These are phyloP conservation scores for Cryptotis parvus DNA, from an alignment of 2,113 vertebrate species.

Conservation along the genomic window DNA sequence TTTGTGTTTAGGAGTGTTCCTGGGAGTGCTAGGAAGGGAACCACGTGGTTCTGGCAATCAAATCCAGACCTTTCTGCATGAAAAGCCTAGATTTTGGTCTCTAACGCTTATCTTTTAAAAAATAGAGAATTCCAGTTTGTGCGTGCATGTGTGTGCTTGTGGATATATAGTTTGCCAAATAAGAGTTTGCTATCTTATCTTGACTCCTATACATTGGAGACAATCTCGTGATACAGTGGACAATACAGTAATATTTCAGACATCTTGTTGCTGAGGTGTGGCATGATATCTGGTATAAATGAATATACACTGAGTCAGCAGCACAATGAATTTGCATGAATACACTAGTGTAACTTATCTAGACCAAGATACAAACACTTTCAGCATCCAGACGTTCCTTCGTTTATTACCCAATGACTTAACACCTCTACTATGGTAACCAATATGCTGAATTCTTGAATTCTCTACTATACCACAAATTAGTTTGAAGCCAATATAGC, in stretches of 20 bases:
- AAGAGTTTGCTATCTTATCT: background rate
- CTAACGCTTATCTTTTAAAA: too few relatives aligned
- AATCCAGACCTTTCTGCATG: too few relatives aligned
- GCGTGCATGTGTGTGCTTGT: too few relatives aligned
- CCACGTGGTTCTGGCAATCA: too few relatives aligned
- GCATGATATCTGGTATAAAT: too few relatives aligned
- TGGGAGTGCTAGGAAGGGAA: too few relatives aligned
- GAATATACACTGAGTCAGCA: too few relatives aligned
- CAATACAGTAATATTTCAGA: background rate
- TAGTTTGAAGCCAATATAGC: slow-evolving; percentile 13
- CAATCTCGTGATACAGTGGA: background rate
- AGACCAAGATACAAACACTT: slow-evolving; percentile 23
- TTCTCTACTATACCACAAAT: background rate
- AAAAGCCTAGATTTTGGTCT: too few relatives aligned
- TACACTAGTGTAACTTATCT: background rate
- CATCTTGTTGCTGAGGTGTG: background rate
- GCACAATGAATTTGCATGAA: background rate
- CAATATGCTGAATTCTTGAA: slow-evolving; percentile 32
- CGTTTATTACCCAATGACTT: background rate
- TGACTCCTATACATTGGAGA: slow-evolving; percentile 2
- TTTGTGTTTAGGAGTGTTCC: too few relatives aligned
- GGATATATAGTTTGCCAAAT: too few relatives aligned
- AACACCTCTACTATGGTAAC: background rate
- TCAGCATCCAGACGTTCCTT: background rate
- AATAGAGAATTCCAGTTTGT: too few relatives aligned